A percentile compares a stretch with the other conserved stretches of the same genome.
Evolutionary conservation across 2,113 vertebrate species (phyloP).

Genomic region (Marcusenius ussheri): DNA sequence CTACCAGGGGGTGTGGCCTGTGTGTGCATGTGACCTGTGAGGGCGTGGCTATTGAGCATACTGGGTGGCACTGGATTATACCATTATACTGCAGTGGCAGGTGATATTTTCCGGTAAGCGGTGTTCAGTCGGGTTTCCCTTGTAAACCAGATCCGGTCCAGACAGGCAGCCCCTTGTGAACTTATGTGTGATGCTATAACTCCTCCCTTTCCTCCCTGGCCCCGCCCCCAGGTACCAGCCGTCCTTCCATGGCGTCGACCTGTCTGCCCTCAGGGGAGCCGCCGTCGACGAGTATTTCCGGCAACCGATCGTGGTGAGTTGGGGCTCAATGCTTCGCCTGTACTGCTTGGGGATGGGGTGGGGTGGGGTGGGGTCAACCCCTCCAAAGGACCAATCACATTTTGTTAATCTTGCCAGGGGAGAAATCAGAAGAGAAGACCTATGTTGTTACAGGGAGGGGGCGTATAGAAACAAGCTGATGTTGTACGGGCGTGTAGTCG

Average conservation of each 20-base stretch:
- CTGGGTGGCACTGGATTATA: not conserved
- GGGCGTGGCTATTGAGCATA: not conserved
- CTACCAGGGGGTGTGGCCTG: not conserved
- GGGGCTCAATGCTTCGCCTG: not conserved
- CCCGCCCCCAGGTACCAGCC: slow-evolving; percentile 78
- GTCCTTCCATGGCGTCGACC: slow-evolving; percentile 90
- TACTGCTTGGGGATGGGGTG: not conserved
- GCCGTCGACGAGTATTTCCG: slow-evolving; percentile 93
- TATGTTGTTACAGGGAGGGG: not conserved
- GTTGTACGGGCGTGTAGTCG: not conserved
- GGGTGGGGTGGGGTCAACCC: not conserved
- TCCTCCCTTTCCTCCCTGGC: not conserved
- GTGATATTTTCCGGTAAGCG: not conserved
- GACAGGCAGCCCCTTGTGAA: not conserved
- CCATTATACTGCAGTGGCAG: not conserved
- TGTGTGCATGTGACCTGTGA: not conserved
- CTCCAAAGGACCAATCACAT: not conserved
- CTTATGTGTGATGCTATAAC: not conserved
- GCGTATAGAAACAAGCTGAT: not conserved
- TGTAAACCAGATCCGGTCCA: not conserved
- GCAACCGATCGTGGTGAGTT: slow-evolving; percentile 67
- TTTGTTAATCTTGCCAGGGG: not conserved
- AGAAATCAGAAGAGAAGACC: not conserved
- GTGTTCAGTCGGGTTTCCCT: not conserved
- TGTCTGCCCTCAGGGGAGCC: slow-evolving; percentile 81